Percentiles rank a stretch among this genome's conserved stretches.
Conservation (phyloP, 2,888 invertebrate species). For the Apoda limacodes region DNA sequence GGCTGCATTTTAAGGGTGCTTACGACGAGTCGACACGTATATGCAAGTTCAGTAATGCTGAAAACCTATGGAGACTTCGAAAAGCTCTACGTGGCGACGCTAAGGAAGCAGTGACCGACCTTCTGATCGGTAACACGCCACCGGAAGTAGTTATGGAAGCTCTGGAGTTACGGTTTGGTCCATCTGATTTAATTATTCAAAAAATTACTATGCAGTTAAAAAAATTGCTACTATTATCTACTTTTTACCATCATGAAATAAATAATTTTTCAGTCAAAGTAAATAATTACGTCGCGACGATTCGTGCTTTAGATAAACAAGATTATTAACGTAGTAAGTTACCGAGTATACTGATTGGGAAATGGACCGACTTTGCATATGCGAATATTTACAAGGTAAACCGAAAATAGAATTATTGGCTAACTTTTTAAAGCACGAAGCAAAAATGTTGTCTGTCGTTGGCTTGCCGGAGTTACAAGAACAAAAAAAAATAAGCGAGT, state of each 20-base stretch:
- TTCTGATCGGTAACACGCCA: conserved; percentile 18
- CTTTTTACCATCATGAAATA: conserved; percentile 8
- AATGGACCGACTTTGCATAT: conserved; percentile 16
- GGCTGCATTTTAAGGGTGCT: no score
- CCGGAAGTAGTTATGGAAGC: conserved; percentile 12
- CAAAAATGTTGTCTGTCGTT: no score
- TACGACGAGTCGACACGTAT: no score
- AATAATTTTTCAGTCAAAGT: conserved; percentile 8
- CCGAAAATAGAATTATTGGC: conserved; percentile 9
- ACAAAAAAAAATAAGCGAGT: no score
- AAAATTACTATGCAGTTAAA: conserved; percentile 9
- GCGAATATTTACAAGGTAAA: conserved; percentile 1
- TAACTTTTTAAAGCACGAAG: no score
- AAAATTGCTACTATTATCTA: conserved; percentile 10
- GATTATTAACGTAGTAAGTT: conserved; percentile 10
- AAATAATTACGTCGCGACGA: no score
- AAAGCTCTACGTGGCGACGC: no score
- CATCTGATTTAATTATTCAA: conserved; percentile 10
- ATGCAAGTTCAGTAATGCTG: no score
- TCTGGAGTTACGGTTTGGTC: conserved; percentile 10
- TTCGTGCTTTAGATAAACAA: conserved; percentile 7
- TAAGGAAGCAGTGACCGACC: conserved; percentile 10
- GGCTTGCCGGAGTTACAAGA: background rate
- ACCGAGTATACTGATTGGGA: conserved; percentile 11
- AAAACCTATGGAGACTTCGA: no score